Conservation (phyloP, 1,140 invertebrate genomes). For the Nasonia vitripennis region DNA sequence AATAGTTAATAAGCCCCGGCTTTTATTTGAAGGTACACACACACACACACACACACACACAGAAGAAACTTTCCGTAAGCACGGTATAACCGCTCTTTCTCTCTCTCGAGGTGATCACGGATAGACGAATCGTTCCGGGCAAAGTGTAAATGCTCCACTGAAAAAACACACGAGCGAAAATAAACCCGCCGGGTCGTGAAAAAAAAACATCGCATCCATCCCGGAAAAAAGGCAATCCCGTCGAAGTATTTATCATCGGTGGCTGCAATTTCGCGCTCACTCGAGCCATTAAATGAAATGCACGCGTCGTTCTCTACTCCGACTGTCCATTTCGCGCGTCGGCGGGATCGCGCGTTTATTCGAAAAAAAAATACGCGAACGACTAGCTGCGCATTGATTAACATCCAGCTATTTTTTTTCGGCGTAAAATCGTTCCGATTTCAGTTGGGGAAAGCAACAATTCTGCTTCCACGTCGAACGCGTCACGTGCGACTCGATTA, state of each 20-base stretch:
- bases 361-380: not conserved
- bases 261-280: not conserved
- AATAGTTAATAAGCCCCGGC: too few species aligned
- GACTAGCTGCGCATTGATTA: not conserved
- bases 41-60: too few species aligned
- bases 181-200: not conserved
- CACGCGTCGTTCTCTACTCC: not conserved
- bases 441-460: not conserved
- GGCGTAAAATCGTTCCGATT: not conserved
- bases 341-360: not conserved
- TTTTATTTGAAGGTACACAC: too few species aligned
- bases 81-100: too few species aligned
- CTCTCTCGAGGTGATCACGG: too few species aligned
- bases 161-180: too few species aligned
- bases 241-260: not conserved
- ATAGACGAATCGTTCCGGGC: too few species aligned
- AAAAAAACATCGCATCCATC: not conserved
- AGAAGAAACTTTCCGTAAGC: too few species aligned
- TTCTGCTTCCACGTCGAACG: not conserved
- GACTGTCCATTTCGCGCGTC: not conserved
- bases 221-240: not conserved
- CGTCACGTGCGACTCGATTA: constrained; percentile 29
- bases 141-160: too few species aligned
- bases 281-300: not conserved
- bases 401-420: not conserved